Base-by-base conservation (phyloP, 2,888 invertebrate genomes). In the Apodemia duryi region DNA sequence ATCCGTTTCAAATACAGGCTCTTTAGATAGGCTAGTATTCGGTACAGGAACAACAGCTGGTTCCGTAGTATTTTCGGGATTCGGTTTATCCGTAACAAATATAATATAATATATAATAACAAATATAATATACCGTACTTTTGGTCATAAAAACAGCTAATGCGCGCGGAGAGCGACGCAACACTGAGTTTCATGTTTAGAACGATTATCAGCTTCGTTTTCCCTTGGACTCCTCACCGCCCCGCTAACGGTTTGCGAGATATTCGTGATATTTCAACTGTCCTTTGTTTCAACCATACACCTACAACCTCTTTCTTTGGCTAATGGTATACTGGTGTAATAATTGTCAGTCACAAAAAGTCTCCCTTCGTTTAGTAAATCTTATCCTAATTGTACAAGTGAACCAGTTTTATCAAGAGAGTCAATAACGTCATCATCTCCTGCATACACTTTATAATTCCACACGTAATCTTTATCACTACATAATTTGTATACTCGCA, bases 1-100 rank as follows among this genome's bases (percentile, higher is more conserved):
- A 57, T 57, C 57, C 28, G 52, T 52, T 52, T 28, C 57, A 57
- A 57, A 57, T 11, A 32, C 57, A 57, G 28, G 32, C 57, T 32
- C 57, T 57, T 11, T 11, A 57, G 57, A 11, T 57, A 57, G 13
- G 57, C 11, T 32, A 57, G 57, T 57, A 57, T 57, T 57, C 5
- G 11, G 11, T 57, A 57, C 11, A 57, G 57, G 32, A 57, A 57
- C 57, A 57, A 57, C 57, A 57, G 57, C 57, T 11, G 5, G 2
- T 57, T 57, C 57, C 11, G 32, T 57, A 57, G 32, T 57, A 32
- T 57, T 32, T 57, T 57, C 57, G 11, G 57, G 57, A 57, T 57
- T 57, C 32, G 57, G 29, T 32, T 28, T 49, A 49, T 49, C 46
- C 46, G 46, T 49, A 49, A n/a, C 46, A 49, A 49, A 49, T 49